Conservation (phyloP, 2,113 vertebrate species). For the Amphiprion ocellaris region DNA sequence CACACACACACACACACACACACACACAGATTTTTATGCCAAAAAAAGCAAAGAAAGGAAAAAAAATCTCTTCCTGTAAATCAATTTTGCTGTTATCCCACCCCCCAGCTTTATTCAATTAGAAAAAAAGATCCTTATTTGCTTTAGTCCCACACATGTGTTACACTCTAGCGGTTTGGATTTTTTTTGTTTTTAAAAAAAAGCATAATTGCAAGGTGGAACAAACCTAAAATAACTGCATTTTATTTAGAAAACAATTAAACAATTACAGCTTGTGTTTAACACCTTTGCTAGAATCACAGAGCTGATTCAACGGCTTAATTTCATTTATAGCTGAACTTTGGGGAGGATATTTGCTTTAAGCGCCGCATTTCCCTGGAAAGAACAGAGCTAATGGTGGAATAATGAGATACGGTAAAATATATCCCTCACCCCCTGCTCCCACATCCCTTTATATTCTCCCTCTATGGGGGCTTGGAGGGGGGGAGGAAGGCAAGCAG, state of each 20-base stretch:
- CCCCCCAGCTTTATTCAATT: conserved; percentile 5
- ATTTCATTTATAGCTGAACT: conserved; percentile 65
- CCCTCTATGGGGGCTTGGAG: conserved; percentile 17
- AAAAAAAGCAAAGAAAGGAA: not conserved
- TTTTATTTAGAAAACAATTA: conserved; percentile 55
- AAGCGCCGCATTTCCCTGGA: conserved; percentile 65
- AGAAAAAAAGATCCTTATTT: not conserved
- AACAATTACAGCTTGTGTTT: conserved; percentile 39
- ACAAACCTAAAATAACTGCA: conserved; percentile 26
- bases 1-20: not conserved
- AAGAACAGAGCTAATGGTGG: conserved; percentile 70
- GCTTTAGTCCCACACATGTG: not conserved
- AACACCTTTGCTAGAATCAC: conserved; percentile 41
- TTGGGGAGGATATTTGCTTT: conserved; percentile 57
- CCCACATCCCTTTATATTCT: conserved; percentile 5
- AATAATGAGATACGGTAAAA: conserved; percentile 71
- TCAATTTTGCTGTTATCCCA: conserved; percentile 12
- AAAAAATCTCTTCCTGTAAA: conserved; percentile 24
- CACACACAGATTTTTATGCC: not conserved
- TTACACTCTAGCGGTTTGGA: conserved; percentile 14
- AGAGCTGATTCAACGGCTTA: conserved; percentile 56
- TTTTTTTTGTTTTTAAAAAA: no score
- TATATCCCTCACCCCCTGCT: conserved; percentile 35
- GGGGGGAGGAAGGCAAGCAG: conserved; percentile 1
- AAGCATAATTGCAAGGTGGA: conserved; percentile 48